Conservation (phyloP, 1,140 invertebrate genomes). For the Bombus confusus region DNA sequence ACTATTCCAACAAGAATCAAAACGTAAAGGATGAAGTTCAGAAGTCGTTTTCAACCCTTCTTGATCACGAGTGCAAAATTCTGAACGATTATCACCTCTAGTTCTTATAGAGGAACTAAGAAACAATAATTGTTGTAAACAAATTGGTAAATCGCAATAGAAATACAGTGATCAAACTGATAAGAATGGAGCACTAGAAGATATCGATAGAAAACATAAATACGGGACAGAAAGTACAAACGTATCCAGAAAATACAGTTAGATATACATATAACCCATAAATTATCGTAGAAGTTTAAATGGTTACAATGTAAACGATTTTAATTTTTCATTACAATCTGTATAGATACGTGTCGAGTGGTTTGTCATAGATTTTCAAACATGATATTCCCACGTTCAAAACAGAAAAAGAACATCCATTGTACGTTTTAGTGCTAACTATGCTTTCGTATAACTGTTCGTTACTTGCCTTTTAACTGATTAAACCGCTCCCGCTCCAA, state of each 20-base stretch:
- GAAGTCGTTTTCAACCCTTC: background rate
- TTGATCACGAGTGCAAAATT: background rate
- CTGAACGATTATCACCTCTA: rapidly evolving
- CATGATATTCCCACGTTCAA: background rate
- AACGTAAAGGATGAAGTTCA: background rate
- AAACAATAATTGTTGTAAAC: background rate
- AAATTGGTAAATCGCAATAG: no score
- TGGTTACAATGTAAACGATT: background rate
- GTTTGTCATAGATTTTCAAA: background rate
- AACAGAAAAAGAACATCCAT: background rate
- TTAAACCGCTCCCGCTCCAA: slow-evolving; percentile 10
- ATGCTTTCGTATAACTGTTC: background rate
- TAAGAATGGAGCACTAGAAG: background rate
- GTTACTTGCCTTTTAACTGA: slow-evolving; percentile 24
- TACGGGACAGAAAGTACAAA: no score
- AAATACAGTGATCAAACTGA: background rate
- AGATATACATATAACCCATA: background rate
- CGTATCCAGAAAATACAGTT: background rate
- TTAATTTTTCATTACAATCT: background rate
- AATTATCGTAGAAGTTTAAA: background rate
- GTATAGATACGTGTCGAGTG: no score
- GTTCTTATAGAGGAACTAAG: background rate
- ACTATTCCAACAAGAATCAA: no score
- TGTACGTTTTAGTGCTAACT: background rate
- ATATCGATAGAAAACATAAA: background rate